Evolutionary conservation across 2,797 vertebrate species (phyloP).

Genomic region (Hippopotamyrus pictus): DNA sequence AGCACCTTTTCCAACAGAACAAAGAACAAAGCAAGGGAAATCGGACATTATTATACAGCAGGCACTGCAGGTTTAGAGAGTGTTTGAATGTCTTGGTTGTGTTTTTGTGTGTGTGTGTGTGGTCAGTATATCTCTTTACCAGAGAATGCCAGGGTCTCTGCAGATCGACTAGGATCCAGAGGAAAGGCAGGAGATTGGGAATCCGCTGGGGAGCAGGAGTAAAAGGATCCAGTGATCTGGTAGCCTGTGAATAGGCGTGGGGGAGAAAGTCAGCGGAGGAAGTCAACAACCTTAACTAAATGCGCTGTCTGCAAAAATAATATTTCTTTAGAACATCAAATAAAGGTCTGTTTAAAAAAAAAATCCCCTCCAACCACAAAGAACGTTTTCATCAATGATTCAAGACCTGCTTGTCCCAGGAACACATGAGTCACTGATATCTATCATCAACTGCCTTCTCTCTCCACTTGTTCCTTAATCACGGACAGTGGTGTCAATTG

Average conservation of each 20-base stretch:
- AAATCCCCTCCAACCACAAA: slow-evolving; percentile 16
- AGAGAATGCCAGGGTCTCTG: slow-evolving; percentile 72
- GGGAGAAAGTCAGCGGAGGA: neutral
- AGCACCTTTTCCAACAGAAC: neutral
- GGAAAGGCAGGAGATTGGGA: slow-evolving; percentile 76
- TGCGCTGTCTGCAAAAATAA: neutral
- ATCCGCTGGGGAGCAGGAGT: slow-evolving; percentile 84
- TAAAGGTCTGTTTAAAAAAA: neutral
- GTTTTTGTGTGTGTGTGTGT: neutral
- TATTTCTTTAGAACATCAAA: slow-evolving; percentile 7
- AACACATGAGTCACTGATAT: slow-evolving; percentile 12
- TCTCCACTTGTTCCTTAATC: neutral
- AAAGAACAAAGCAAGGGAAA: neutral
- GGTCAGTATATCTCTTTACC: slow-evolving; percentile 57
- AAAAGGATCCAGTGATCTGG: slow-evolving; percentile 90
- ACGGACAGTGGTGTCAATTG: neutral
- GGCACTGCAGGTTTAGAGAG: neutral
- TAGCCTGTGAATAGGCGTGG: slow-evolving; percentile 64
- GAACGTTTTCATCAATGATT: slow-evolving; percentile 9
- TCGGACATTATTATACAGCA: neutral
- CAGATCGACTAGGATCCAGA: slow-evolving; percentile 77
- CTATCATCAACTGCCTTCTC: neutral
- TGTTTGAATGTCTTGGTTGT: neutral
- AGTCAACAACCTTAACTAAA: neutral
- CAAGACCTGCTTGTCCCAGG: neutral